A percentile compares a stretch with the other conserved stretches of the same genome.
phyloP scores from a whole-genome alignment of 2,888 invertebrate species.

The Drepanosiphum platanoidis region DNA sequence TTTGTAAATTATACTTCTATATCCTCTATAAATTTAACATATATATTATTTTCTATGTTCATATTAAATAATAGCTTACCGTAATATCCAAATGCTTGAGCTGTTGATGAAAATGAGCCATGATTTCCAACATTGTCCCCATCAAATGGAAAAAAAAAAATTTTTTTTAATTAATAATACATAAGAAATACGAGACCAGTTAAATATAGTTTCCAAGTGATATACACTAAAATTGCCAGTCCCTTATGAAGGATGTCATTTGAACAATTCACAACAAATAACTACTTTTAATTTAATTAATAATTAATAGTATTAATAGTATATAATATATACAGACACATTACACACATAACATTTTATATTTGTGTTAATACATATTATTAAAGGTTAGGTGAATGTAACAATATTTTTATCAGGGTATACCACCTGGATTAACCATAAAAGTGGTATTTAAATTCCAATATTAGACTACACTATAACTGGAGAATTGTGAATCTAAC shows the following conservation, averaged over 20 bases:
- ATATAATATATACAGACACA: too few relatives aligned
- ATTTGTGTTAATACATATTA: slow-evolving; percentile 12
- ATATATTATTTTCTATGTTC: slow-evolving; percentile 18
- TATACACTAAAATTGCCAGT: slow-evolving; percentile 45
- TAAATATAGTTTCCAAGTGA: slow-evolving; percentile 35
- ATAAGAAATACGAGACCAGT: slow-evolving; percentile 6
- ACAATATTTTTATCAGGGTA: slow-evolving; percentile 43
- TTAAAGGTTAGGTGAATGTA: neutral
- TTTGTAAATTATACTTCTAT: slow-evolving; percentile 27
- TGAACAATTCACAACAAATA: neutral
- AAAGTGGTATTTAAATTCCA: slow-evolving; percentile 27
- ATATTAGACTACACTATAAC: slow-evolving; percentile 66
- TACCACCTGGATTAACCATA: slow-evolving; percentile 59
- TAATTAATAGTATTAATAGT: neutral
- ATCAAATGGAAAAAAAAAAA: slow-evolving; percentile 61
- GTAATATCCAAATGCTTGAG: slow-evolving; percentile 98
- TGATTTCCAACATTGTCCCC: slow-evolving; percentile 33
- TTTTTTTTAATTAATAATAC: neutral
- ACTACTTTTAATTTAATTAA: slow-evolving; percentile 11
- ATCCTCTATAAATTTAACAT: slow-evolving; percentile 3
- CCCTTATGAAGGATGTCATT: neutral
- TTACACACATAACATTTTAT: neutral
- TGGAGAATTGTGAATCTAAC: slow-evolving; percentile 70
- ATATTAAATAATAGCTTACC: slow-evolving; percentile 84
- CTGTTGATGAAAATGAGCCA: slow-evolving; percentile 69